A percentile compares a stretch with the other conserved stretches of the same genome.
Conservation (phyloP, 2,888 invertebrate species). For the Cephonodes hylas region DNA sequence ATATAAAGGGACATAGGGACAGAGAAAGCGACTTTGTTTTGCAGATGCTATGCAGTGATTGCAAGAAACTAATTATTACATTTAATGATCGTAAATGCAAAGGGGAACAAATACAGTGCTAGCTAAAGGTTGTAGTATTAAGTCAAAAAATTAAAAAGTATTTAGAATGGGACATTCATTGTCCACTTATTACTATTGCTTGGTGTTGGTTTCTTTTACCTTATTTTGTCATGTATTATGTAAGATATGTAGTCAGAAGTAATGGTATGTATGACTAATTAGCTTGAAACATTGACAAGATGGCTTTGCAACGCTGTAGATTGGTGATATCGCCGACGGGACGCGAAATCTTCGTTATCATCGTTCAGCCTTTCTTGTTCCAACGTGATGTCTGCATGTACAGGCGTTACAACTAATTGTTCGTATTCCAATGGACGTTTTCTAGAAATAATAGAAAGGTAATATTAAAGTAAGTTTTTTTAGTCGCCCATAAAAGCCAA, state of each 20-base stretch:
- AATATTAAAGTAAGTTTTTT: background rate
- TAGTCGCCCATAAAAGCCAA: too few species aligned
- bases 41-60: too few species aligned
- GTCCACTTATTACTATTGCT: too few species aligned
- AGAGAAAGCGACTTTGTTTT: too few species aligned
- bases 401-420: constrained; percentile 91
- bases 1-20: too few species aligned
- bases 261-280: constrained; percentile 16
- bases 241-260: background rate
- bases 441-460: constrained; percentile 62
- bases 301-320: constrained; percentile 90
- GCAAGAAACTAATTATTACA: too few species aligned
- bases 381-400: constrained; percentile 89
- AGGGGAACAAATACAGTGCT: too few species aligned
- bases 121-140: too few species aligned
- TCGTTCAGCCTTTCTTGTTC: constrained; percentile 94
- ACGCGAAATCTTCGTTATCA: constrained; percentile 97
- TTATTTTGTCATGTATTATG: background rate
- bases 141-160: too few species aligned
- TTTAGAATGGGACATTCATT: too few species aligned
- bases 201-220: too few species aligned
- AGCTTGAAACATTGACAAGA: constrained; percentile 77
- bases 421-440: constrained; percentile 90
- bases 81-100: too few species aligned
- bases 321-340: constrained; percentile 95